These are phyloP conservation scores for Donacobius atricapilla DNA, from an alignment of 2,113 vertebrate genomes.

Conservation along the genomic window DNA sequence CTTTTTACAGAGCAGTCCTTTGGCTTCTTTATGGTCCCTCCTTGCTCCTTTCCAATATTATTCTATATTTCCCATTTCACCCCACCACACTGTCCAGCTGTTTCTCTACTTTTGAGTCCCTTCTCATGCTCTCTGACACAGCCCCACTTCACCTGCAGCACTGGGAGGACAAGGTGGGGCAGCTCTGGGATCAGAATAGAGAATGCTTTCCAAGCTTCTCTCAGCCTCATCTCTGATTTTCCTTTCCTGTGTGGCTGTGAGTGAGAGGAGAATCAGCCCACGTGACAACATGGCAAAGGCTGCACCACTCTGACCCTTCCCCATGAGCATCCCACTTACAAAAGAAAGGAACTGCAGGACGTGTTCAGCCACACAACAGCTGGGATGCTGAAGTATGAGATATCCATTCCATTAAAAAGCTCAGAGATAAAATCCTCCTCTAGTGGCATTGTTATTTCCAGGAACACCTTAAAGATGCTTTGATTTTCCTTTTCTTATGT, in stretches of 20 bases:
- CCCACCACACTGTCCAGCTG: background rate
- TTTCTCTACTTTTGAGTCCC: background rate
- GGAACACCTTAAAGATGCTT: background rate
- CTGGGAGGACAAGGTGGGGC: fast-evolving
- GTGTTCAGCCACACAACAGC: background rate
- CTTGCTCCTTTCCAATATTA: background rate
- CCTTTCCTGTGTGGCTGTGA: background rate
- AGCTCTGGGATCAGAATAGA: background rate
- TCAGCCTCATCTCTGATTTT: background rate
- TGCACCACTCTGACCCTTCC: background rate
- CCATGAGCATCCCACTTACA: background rate
- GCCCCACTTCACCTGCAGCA: background rate
- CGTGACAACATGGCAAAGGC: background rate
- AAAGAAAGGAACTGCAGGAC: background rate
- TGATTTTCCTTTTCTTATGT: background rate
- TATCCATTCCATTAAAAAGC: background rate
- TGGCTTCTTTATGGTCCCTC: background rate
- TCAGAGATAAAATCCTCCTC: background rate
- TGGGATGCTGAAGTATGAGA: background rate
- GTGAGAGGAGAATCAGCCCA: background rate
- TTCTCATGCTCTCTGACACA: background rate
- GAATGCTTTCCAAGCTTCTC: background rate
- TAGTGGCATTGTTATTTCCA: background rate
- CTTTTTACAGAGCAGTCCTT: background rate
- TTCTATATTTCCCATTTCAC: background rate